Base-by-base conservation (phyloP, 2,113 vertebrate genomes). In the Dasyprocta punctata region DNA sequence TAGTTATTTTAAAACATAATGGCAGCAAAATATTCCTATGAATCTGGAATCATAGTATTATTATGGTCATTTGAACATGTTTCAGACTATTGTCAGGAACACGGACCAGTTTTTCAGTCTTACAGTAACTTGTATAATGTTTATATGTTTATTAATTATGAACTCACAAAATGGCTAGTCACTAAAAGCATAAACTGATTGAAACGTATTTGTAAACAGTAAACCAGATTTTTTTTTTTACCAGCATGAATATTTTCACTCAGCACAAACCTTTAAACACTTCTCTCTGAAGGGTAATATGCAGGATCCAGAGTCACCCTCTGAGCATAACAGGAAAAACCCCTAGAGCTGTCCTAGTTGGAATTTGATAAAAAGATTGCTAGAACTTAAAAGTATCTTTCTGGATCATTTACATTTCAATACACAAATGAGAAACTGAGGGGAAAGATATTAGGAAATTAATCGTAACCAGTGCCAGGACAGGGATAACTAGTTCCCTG, bases 1-100 rank as follows among this genome's bases (percentile, higher is more conserved):
- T 17, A 93, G 14, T 61, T 86, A 81, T 82, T 92, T 95, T 94
- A 77, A 96, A 93, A 26, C 12, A 52, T 69, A 89, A 41, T n/a
- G 65, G 33, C 89, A 89, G 41, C 24, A 85, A 89, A 86, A 84
- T 75, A 92, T 30, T 8, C n/a, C 65, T 54, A 60, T 20, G 0
- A n/a, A 89, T 89, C 52, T 44, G 89, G 41, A 73, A 63, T 26
- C 33, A 41, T 7, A 16, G 26, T 47, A 73, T 17, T 60, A 4
- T 44, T 86, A 85, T 0, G 17, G 24, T 71, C 54, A 54, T 61
- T 82, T 38, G 67, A 97, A 36, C 19, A 47, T 10, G 2, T 75
- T 93, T 78, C 36, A 24, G 58, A 77, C 41, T 49, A 88, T 2
- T 52, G 4, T 47, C 19, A 87, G 28, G 22, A 67, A 80, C 38